Conservation (phyloP, 2,888 invertebrate genomes). For the Temnothorax unifasciatus region DNA sequence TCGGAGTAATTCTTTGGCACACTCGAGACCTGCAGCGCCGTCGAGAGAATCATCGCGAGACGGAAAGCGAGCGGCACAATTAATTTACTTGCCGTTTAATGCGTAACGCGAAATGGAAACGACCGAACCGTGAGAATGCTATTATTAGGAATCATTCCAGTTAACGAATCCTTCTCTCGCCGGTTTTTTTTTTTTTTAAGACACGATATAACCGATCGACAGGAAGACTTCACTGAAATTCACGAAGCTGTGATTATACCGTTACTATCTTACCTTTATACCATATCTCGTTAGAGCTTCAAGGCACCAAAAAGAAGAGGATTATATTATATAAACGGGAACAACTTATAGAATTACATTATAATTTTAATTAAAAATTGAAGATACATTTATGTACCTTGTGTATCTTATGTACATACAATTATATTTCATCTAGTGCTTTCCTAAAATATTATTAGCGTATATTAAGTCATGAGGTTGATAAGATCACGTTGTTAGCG, state of each 20-base stretch:
- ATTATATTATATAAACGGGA: background rate
- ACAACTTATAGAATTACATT: background rate
- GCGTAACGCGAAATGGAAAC: slow-evolving; percentile 40
- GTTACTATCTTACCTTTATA: background rate
- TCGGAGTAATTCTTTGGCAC: slow-evolving; percentile 46
- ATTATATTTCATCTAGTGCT: background rate
- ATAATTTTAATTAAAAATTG: background rate
- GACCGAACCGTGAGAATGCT: slow-evolving; percentile 29
- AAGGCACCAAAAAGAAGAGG: background rate
- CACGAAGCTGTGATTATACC: background rate
- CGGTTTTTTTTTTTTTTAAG: background rate
- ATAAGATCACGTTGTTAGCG: slow-evolving; percentile 38
- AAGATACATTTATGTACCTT: background rate
- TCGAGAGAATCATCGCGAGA: slow-evolving; percentile 24
- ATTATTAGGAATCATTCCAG: slow-evolving; percentile 44
- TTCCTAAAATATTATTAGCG: slow-evolving; percentile 34
- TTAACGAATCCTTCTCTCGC: slow-evolving; percentile 26
- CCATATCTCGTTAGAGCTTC: background rate
- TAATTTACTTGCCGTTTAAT: slow-evolving; percentile 52
- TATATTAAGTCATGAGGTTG: slow-evolving; percentile 33
- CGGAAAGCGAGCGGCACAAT: slow-evolving; percentile 42
- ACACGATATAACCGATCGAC: slow-evolving; percentile 16
- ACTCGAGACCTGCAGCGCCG: slow-evolving; percentile 26
- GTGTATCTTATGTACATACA: background rate
- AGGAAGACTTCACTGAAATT: background rate